Evolutionary conservation across 2,888 invertebrate genomes (phyloP), one percentile per base, ranked within the genome.

Genomic region (Hypomecis punctinalis): DNA sequence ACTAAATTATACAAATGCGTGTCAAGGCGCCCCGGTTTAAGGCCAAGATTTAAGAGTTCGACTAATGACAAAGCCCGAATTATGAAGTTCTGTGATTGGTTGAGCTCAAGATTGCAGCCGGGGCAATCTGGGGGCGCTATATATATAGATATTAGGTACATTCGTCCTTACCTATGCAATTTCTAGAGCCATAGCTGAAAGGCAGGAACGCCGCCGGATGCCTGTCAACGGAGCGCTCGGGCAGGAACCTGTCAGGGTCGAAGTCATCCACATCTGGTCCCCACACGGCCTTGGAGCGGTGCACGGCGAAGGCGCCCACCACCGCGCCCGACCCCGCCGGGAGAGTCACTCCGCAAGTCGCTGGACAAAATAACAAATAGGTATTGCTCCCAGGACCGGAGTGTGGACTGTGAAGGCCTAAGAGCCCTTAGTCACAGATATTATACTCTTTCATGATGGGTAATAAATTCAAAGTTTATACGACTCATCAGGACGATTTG

Each of bases 231-330:
- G 86, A 87, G 40, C 86, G 81, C 73, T 95, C 94, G 0, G 94
- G 93, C 10, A 94, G 80, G 77, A 95, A 95, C 65, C 95, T 80
- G 71, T 95, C 94, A 0, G 95, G 95, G 70, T 95, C 91, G 74
- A 95, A 95, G 46, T 85, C 86, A 6, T 94, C 84, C 0, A 94
- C 94, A 57, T 94, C 86, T 0, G 94, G 89, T 67, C 94, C 94
- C 93, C 94, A 95, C 23, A 87, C 86, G 10, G 84, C 76, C 49
- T 89, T 82, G 55, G 94, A 91, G 10, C 93, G 86, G 74, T 95
- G 95, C 6, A 89, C 76, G 6, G 86, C 88, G 64, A 91, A 90
- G 0, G 93, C 76, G 0, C 88, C 89, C 0, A 94, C 84, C 2
- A 89, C 94, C 0, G 90, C 86, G 0, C 91, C 86, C 1, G 83